Conservation (phyloP, 2,113 vertebrate genomes). For the Syngnathus floridae region DNA sequence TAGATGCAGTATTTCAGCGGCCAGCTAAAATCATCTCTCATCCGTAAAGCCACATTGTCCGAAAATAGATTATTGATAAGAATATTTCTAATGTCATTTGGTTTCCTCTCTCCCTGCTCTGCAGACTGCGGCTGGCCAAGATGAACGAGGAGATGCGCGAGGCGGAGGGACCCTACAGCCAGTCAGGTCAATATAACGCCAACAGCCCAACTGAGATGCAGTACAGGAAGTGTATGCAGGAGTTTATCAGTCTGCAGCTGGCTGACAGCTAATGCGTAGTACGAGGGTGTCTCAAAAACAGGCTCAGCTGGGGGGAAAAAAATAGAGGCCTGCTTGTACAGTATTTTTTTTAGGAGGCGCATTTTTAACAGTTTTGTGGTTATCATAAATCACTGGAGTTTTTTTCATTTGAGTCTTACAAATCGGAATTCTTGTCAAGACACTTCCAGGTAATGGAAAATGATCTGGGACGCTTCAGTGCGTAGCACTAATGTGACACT, state of each 20-base stretch:
- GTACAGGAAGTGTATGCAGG: slow-evolving; percentile 93
- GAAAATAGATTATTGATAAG: background rate
- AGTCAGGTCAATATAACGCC: slow-evolving; percentile 95
- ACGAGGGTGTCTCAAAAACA: background rate
- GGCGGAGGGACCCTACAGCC: slow-evolving; percentile 92
- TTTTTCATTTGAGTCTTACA: background rate
- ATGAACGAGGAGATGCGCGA: slow-evolving; percentile 99
- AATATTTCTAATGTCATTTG: background rate
- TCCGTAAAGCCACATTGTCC: background rate
- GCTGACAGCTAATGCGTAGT: slow-evolving; percentile 70
- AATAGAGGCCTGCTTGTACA: background rate
- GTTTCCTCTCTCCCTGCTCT: background rate
- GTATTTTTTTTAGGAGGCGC: background rate
- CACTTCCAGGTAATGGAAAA: background rate
- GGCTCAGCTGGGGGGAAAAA: background rate
- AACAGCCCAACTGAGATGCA: slow-evolving; percentile 94
- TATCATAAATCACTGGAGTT: background rate
- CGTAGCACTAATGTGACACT: slow-evolving; percentile 7
- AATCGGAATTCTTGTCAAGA: background rate
- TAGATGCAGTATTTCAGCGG: too few species aligned
- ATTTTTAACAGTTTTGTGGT: background rate
- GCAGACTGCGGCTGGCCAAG: slow-evolving; percentile 89
- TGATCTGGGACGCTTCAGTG: background rate
- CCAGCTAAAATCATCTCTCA: background rate
- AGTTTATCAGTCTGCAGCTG: slow-evolving; percentile 92